A percentile compares a stretch with the other conserved stretches of the same genome.
These are phyloP conservation scores for Idris sp. DNA, from an alignment of 1,140 invertebrate species.

Conservation along the genomic window DNA sequence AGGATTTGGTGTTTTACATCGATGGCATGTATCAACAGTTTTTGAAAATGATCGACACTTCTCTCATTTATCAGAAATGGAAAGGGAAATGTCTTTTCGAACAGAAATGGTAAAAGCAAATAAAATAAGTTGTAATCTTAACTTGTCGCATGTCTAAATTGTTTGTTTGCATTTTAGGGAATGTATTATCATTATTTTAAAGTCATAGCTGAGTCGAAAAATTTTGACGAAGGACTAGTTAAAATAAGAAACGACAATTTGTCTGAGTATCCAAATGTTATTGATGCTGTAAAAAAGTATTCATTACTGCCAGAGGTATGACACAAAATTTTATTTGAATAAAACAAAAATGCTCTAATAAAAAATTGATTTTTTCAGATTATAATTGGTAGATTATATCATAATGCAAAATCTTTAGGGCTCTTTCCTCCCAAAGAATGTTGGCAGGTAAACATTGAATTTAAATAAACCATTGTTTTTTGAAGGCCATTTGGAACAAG, in stretches of 20 bases:
- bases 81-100: conserved; percentile 89
- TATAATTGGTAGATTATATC: conserved; percentile 79
- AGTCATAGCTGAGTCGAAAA: conserved; percentile 84
- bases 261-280: conserved; percentile 87
- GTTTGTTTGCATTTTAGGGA: conserved; percentile 79
- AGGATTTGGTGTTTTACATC: conserved; percentile 76
- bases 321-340: too few species aligned
- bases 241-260: conserved; percentile 85
- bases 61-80: conserved; percentile 88
- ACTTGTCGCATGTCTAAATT: too few species aligned
- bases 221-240: conserved; percentile 81
- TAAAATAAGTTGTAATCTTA: too few species aligned
- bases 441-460: conserved; percentile 74
- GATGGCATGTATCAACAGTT: conserved; percentile 83
- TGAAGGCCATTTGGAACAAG: too few species aligned
- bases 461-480: too few species aligned
- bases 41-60: conserved; percentile 91
- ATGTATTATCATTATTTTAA: conserved; percentile 94
- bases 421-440: conserved; percentile 68
- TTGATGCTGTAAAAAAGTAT: conserved; percentile 89
- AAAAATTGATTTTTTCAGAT: conserved; percentile 75
- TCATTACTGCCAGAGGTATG: conserved; percentile 90
- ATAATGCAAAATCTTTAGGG: conserved; percentile 76
- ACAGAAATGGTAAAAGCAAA: conserved; percentile 90
- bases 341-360: too few species aligned